A percentile compares a stretch with the other conserved stretches of the same genome.
phyloP scores from a whole-genome alignment of 2,797 vertebrate species.

The Chaetophractus vellerosus region DNA sequence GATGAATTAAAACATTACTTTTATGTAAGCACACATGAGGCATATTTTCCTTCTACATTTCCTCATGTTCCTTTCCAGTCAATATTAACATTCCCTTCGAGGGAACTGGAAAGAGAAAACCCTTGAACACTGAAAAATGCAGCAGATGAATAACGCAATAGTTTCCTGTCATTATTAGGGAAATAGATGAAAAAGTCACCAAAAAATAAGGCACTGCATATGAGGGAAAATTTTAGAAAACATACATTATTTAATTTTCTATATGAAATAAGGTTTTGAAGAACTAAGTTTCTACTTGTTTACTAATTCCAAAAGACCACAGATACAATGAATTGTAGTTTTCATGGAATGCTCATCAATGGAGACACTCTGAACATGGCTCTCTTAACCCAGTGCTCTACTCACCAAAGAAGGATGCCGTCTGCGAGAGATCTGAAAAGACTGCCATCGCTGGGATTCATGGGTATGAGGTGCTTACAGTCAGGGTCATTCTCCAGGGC shows the following conservation, averaged over 20 bases:
- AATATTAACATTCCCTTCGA: neutral
- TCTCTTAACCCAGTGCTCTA: neutral
- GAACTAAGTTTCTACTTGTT: neutral
- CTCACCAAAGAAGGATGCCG: conserved; percentile 98
- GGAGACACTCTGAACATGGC: neutral
- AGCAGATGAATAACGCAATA: conserved; percentile 45
- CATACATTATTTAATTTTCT: neutral
- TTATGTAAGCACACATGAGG: neutral
- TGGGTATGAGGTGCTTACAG: conserved; percentile 95
- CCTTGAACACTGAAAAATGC: conserved; percentile 27
- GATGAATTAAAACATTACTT: neutral
- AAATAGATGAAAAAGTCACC: conserved; percentile 17
- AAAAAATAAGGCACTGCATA: conserved; percentile 40
- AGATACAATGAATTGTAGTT: neutral
- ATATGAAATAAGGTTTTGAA: neutral
- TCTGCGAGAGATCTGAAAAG: conserved; percentile 97
- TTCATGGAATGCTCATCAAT: neutral
- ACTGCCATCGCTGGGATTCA: conserved; percentile 93
- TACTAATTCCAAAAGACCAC: conserved; percentile 12
- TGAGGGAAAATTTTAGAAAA: conserved; percentile 17
- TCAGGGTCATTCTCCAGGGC: conserved; percentile 95
- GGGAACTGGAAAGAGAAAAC: conserved; percentile 40
- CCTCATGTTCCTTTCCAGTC: neutral
- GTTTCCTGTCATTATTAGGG: neutral
- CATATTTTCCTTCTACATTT: neutral